Evolutionary conservation across 2,888 invertebrate species (phyloP).

Genomic region (Luperina nickerlii): DNA sequence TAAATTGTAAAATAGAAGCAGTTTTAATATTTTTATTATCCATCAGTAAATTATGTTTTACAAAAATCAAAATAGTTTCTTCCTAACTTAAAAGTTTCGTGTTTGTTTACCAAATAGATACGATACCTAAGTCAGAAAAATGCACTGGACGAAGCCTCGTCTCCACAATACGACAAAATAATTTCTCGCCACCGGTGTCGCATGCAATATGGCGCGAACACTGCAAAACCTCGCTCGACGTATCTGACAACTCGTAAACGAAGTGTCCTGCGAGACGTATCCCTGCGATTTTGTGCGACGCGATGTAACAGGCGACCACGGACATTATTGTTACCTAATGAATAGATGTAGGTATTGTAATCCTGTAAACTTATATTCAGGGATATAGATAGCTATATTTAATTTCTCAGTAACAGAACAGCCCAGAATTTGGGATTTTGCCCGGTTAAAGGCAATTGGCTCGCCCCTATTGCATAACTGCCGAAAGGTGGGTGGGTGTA

Average conservation of each 20-base stretch:
- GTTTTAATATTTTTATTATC: neutral
- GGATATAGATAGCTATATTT: neutral
- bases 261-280: constrained; percentile 13
- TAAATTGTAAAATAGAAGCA: neutral
- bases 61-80: neutral
- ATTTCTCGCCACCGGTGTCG: constrained; percentile 14
- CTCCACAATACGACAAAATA: constrained; percentile 15
- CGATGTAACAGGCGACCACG: too few species aligned
- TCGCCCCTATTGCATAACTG: neutral
- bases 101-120: constrained; percentile 1
- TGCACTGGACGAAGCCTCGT: neutral
- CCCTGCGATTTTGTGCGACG: neutral
- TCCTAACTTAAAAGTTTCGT: neutral
- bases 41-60: neutral
- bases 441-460: neutral
- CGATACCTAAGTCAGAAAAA: neutral
- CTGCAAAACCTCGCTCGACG: constrained; percentile 3
- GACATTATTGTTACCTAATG: neutral
- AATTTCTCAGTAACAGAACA: neutral
- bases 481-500: neutral
- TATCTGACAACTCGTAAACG: constrained; percentile 22
- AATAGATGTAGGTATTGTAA: neutral
- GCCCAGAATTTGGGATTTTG: too few species aligned
- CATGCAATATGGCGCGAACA: constrained; percentile 27
- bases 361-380: neutral